Conservation (phyloP, 2,888 invertebrate species). For the Blomia tropicalis region DNA sequence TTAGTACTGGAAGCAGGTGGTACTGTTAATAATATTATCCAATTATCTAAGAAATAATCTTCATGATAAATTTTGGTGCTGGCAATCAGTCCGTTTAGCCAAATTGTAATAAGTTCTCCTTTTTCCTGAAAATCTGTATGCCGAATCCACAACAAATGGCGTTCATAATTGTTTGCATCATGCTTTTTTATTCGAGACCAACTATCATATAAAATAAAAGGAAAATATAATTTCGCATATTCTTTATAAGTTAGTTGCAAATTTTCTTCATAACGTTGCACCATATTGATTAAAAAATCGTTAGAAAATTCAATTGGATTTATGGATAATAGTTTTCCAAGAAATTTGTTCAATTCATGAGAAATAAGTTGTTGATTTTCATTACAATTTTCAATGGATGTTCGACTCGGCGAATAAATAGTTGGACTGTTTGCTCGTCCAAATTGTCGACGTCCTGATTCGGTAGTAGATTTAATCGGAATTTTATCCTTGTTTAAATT, state of each 20-base stretch:
- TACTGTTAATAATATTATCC: background rate
- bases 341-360: background rate
- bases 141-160: background rate
- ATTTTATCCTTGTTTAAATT: background rate
- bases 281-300: background rate
- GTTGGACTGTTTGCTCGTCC: constrained; percentile 18
- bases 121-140: background rate
- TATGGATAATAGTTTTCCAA: background rate
- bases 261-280: background rate
- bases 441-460: background rate
- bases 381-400: background rate
- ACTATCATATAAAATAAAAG: background rate
- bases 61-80: background rate
- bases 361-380: background rate
- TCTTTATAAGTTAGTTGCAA: background rate
- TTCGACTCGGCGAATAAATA: background rate
- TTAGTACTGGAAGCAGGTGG: too few relatives aligned
- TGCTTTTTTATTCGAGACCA: background rate
- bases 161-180: background rate
- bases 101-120: background rate
- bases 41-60: background rate
- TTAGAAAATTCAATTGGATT: background rate
- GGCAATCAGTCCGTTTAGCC: background rate
- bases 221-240: background rate
- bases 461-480: background rate